These are phyloP conservation scores for human DNA, from an alignment of 2,113 vertebrate species.

Conservation along the genomic window GRCh38 chr1:75968001-75968500, in stretches of 20 bases:
- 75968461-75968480: constrained; percentile 48
- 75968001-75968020: neutral
- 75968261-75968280: neutral
- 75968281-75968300: neutral
- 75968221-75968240: neutral
- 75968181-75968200: neutral
- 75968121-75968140: neutral
- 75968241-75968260: constrained; percentile 21
- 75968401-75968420: constrained; percentile 32
- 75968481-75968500: constrained; percentile 9
- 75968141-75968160: neutral
- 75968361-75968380: neutral
- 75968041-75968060: neutral
- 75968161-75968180: neutral
- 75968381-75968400: constrained; percentile 29
- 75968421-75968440: constrained; percentile 46
- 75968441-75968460: constrained; percentile 16
- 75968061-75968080: neutral
- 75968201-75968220: neutral
- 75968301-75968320: neutral
- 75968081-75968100: neutral
- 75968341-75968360: constrained; percentile 22
- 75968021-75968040: neutral
- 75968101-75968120: neutral
- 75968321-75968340: neutral